These are phyloP conservation scores for Etheostoma spectabile DNA, from an alignment of 2,113 vertebrate genomes.

Conservation along the genomic window DNA sequence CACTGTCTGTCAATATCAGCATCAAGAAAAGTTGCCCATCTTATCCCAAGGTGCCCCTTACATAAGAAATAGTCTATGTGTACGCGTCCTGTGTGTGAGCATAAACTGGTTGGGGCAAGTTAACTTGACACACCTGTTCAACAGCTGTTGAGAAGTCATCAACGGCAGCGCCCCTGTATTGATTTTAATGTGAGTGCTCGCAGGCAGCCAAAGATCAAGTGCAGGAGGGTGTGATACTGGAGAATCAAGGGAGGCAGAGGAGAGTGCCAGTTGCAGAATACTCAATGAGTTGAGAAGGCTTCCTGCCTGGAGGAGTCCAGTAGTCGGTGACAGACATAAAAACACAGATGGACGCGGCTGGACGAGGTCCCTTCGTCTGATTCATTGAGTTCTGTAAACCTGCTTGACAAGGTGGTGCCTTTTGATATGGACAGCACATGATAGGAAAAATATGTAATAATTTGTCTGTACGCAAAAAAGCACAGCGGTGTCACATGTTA, in stretches of 20 bases:
- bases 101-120: not conserved
- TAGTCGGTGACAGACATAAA: constrained; percentile 25
- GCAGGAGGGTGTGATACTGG: constrained; percentile 30
- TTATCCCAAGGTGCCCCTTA: not conserved
- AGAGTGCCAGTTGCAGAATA: constrained; percentile 43
- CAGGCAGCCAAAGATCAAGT: constrained; percentile 27
- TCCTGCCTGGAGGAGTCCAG: constrained; percentile 33
- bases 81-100: not conserved
- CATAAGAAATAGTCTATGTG: not conserved
- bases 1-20: not conserved
- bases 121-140: not conserved
- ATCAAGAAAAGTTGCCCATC: not conserved
- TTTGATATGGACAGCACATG: constrained; percentile 14
- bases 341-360: constrained; percentile 39
- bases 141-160: constrained; percentile 15
- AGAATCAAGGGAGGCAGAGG: constrained; percentile 33
- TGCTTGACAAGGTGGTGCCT: constrained; percentile 1
- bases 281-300: constrained; percentile 55
- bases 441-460: constrained; percentile 12
- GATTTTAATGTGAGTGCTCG: constrained; percentile 54
- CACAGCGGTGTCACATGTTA: not conserved
- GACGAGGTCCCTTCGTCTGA: constrained; percentile 17
- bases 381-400: constrained; percentile 24
- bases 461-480: not conserved
- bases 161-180: constrained; percentile 22